Evolutionary conservation across 2,113 vertebrate species (phyloP).

Genomic region (Rhinoderma darwinii): DNA sequence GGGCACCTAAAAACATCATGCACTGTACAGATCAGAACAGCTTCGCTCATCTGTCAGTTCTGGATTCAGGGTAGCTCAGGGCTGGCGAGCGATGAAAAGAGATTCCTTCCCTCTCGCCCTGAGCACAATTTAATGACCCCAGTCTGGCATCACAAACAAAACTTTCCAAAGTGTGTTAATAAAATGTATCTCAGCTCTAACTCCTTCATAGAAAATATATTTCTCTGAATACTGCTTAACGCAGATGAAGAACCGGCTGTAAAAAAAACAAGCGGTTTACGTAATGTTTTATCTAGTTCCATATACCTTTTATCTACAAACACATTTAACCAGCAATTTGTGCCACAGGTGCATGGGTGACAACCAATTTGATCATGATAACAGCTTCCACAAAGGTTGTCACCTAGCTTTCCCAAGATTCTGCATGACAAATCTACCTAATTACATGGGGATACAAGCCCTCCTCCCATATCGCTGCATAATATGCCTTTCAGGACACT

Average conservation of each 20-base stretch:
- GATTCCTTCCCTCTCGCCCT: constrained; percentile 9
- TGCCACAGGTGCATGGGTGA: background rate
- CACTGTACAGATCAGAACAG: constrained; percentile 31
- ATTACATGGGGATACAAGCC: too few species aligned
- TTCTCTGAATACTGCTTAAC: background rate
- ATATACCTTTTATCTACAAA: constrained; percentile 3
- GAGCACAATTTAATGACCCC: constrained; percentile 49
- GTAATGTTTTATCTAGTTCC: background rate
- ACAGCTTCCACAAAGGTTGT: too few species aligned
- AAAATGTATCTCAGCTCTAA: constrained; percentile 35
- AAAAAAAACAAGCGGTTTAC: background rate
- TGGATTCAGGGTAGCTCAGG: constrained; percentile 20
- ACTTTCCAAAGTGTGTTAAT: constrained; percentile 38
- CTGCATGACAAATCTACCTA: too few species aligned
- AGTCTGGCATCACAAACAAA: constrained; percentile 37
- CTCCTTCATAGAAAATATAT: background rate
- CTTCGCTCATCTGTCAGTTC: constrained; percentile 42
- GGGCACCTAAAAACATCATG: constrained; percentile 32
- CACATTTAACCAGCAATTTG: background rate
- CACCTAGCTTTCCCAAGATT: too few species aligned
- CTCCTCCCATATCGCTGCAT: too few species aligned
- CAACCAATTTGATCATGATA: background rate
- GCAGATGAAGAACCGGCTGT: background rate
- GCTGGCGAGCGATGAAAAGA: constrained; percentile 37
- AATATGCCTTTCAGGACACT: too few species aligned